A percentile compares a stretch with the other conserved stretches of the same genome.
Conservation (phyloP, 2,888 invertebrate species). For the Teleogryllus oceanicus region DNA sequence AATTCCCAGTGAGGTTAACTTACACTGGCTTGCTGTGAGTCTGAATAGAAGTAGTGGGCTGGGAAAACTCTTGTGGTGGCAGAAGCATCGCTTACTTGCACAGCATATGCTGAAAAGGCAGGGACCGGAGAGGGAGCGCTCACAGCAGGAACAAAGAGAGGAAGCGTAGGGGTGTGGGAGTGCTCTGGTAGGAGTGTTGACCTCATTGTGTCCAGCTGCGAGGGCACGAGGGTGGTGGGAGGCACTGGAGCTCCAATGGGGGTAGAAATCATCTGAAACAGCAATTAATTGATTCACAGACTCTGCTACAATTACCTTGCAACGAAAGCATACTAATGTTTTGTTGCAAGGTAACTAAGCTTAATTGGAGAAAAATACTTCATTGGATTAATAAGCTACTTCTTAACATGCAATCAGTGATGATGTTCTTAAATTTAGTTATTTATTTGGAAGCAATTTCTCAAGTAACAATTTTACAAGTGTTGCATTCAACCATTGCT, state of each 20-base stretch:
- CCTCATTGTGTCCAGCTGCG: neutral
- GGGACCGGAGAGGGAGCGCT: neutral
- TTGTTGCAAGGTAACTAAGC: too few relatives aligned
- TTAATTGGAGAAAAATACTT: too few relatives aligned
- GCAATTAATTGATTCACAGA: too few relatives aligned
- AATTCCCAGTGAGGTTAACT: neutral
- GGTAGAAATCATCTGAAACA: constrained; percentile 62
- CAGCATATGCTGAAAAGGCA: neutral
- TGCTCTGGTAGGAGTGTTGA: neutral
- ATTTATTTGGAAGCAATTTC: too few relatives aligned
- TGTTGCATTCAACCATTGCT: too few relatives aligned
- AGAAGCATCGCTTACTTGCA: neutral
- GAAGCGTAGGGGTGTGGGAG: neutral
- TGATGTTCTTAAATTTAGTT: too few relatives aligned
- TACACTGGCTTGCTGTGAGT: constrained; percentile 26
- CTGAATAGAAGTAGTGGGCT: constrained; percentile 33
- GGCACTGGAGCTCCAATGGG: constrained; percentile 48
- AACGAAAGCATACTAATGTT: too few relatives aligned
- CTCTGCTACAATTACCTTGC: too few relatives aligned
- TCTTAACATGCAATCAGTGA: too few relatives aligned
- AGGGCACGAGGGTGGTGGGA: neutral
- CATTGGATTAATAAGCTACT: too few relatives aligned
- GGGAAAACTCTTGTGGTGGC: constrained; percentile 28
- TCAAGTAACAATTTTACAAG: too few relatives aligned
- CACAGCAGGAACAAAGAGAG: neutral